A percentile compares a stretch with the other conserved stretches of the same genome.
phyloP scores from a whole-genome alignment of 2,797 vertebrate genomes.

The Sternarchorhynchus goeldii region DNA sequence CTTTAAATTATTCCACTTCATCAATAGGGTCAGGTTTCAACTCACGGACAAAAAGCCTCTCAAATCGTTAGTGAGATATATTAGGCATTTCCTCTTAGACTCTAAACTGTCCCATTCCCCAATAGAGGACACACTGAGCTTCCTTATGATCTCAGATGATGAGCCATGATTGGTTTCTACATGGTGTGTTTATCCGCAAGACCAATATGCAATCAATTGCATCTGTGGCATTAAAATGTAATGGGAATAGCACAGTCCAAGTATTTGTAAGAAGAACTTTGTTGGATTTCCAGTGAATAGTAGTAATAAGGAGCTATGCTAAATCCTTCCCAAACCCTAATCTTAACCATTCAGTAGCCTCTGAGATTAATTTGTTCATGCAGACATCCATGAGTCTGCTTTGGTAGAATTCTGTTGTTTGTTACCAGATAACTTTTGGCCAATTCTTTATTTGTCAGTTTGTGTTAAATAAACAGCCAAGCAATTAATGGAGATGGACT shows the following conservation, averaged over 20 bases:
- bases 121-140: not conserved
- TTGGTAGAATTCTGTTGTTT: too few relatives aligned
- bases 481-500: too few relatives aligned
- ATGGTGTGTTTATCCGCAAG: not conserved
- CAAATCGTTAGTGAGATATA: conserved; percentile 46
- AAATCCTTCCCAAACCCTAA: too few relatives aligned
- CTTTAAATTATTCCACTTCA: conserved; percentile 71
- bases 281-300: too few relatives aligned
- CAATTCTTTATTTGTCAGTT: too few relatives aligned
- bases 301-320: too few relatives aligned
- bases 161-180: not conserved
- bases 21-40: conserved; percentile 61
- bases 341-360: too few relatives aligned
- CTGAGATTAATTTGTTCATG: too few relatives aligned
- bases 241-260: not conserved
- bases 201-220: not conserved
- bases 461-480: too few relatives aligned
- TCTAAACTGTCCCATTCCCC: conserved; percentile 17
- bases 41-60: conserved; percentile 62
- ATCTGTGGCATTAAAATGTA: not conserved
- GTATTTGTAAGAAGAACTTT: too few relatives aligned
- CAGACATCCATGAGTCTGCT: too few relatives aligned
- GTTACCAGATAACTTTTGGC: too few relatives aligned
- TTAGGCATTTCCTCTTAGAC: conserved; percentile 32
- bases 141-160: conserved; percentile 2